A percentile compares a stretch with the other conserved stretches of the same genome.
These are phyloP conservation scores for Heterodera carotae DNA, from an alignment of 1,140 invertebrate genomes.

Conservation along the genomic window DNA sequence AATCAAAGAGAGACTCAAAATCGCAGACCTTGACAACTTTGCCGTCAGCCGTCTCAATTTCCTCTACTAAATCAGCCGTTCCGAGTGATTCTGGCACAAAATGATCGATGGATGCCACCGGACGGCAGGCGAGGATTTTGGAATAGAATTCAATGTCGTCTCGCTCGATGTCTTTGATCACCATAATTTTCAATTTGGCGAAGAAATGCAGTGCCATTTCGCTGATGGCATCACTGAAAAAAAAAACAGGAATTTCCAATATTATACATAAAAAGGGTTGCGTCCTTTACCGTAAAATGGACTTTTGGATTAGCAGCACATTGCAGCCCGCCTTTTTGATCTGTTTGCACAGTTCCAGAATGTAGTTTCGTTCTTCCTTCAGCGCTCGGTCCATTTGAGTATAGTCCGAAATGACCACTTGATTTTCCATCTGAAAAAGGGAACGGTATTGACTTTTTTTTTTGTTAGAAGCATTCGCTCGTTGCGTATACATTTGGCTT, in stretches of 20 bases:
- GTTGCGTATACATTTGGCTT: conserved; percentile 87
- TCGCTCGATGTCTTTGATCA: conserved; percentile 94
- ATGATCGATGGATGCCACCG: conserved; percentile 97
- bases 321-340: conserved; percentile 98
- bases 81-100: conserved; percentile 88
- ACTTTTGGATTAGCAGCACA: conserved; percentile 96
- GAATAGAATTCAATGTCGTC: conserved; percentile 97
- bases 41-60: conserved; percentile 81
- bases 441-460: conserved; percentile 17
- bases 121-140: conserved; percentile 89
- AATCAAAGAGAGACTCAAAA: conserved; percentile 31
- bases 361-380: conserved; percentile 96
- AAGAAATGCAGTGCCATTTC: conserved; percentile 96
- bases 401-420: conserved; percentile 94
- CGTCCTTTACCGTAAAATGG: conserved; percentile 79
- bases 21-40: conserved; percentile 85
- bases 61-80: conserved; percentile 89
- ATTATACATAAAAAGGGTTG: background rate
- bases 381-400: conserved; percentile 97
- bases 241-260: too few species aligned
- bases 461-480: too few species aligned
- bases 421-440: conserved; percentile 88
- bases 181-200: conserved; percentile 98
- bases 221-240: conserved; percentile 80
- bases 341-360: conserved; percentile 97